phyloP scores from a whole-genome alignment of 2,888 invertebrate genomes.

The Lymantria monacha region DNA sequence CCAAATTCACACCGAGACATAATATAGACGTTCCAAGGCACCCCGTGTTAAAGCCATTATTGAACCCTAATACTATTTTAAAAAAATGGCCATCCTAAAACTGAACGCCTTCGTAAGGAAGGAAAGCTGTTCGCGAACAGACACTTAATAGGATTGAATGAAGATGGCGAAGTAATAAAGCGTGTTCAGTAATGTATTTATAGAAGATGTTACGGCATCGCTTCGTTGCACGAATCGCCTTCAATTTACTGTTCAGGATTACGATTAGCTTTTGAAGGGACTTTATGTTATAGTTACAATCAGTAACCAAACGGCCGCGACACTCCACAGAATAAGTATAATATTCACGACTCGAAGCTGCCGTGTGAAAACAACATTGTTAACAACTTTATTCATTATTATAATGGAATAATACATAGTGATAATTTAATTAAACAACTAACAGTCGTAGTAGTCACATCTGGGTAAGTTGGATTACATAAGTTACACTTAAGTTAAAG shows the following conservation, averaged over 20 bases:
- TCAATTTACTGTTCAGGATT: constrained; percentile 63
- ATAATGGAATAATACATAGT: constrained; percentile 58
- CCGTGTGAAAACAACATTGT: constrained; percentile 23
- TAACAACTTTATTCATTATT: constrained; percentile 54
- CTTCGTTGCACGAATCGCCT: constrained; percentile 60
- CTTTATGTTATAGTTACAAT: constrained; percentile 38
- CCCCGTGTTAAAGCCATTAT: constrained; percentile 72
- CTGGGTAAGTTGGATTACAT: constrained; percentile 33
- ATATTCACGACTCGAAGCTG: neutral
- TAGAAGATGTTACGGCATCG: constrained; percentile 63
- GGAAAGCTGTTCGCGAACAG: constrained; percentile 65
- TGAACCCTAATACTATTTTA: constrained; percentile 74
- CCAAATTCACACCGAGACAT: constrained; percentile 57
- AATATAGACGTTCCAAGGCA: constrained; percentile 61
- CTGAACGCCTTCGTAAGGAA: constrained; percentile 56
- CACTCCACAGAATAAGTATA: constrained; percentile 6
- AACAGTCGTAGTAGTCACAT: constrained; percentile 47
- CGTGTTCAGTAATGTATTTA: constrained; percentile 80
- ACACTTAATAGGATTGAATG: constrained; percentile 79
- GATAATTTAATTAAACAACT: constrained; percentile 57
- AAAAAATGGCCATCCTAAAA: constrained; percentile 74
- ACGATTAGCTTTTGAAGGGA: constrained; percentile 56
- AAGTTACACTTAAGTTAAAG: constrained; percentile 25
- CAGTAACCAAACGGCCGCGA: constrained; percentile 13
- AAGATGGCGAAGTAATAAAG: constrained; percentile 78